Evolutionary conservation across 2,888 invertebrate genomes (phyloP), one percentile per base, ranked within the genome.

Genomic region (Bugulina stolonifera): DNA sequence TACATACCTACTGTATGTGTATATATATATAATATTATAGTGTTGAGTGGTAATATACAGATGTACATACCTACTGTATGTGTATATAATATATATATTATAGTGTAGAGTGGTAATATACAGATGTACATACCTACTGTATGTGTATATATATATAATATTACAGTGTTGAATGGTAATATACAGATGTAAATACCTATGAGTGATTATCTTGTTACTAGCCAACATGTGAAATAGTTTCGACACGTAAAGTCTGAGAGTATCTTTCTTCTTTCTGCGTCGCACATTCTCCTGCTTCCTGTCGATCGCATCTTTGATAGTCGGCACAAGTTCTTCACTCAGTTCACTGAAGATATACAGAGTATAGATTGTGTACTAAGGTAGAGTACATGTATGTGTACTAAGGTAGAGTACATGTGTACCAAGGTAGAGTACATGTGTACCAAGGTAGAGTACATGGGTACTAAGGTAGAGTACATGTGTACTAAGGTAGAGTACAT

Each of bases 271-370:
- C 72, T 94, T 87, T 55, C 96, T 87, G 55, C 98, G 87, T 72
- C 97, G 88, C 88, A 97, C 92, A 83, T 97, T 99, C 83, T 98
- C 98, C 85, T 97, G 96, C 82, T 97, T 98, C 69, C 94, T 89
- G 83, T 99, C 98, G 27, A 95, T 92, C 0, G 97, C 95, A 84
- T 99, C 99, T 25, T 96, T 90, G 73, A 99, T 90, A 76, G 93
- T 91, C 0, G 92, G 89, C 5, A 93, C 89, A 72, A 99, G 85
- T 85, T 99, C 99, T 80, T 99, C 99, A 89, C 98, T 92, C 74
- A 99, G 87, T 86, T 97, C 96, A 82, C 96, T 96, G 82, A 18
- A 80, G n/a, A n/a, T n/a, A 75, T 76, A n/a, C 32, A 34, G 18
- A 14, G 34, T 34, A 32, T 32, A 64, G n/a, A n/a, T n/a, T 23